Conservation (phyloP, 1,140 invertebrate species). For the Xylocopa sonorina region DNA sequence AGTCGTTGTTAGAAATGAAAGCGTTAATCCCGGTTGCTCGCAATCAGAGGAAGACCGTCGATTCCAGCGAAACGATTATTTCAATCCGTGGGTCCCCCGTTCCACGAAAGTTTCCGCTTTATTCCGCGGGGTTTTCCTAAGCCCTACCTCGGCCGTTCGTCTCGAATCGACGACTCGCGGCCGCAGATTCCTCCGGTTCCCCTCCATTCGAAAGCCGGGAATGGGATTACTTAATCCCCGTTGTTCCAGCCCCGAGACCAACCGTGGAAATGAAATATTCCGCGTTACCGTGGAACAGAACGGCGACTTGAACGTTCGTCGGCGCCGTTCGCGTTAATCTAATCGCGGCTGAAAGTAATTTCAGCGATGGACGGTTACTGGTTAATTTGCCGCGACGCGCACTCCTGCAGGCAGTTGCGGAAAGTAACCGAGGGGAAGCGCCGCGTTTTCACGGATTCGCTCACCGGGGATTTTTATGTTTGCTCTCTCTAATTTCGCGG, state of each 20-base stretch:
- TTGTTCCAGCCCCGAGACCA: conserved; percentile 73
- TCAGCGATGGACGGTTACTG: not conserved
- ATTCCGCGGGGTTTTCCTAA: conserved; percentile 28
- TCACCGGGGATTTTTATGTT: not conserved
- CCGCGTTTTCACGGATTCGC: not conserved
- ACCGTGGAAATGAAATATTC: conserved; percentile 74
- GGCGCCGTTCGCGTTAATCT: conserved; percentile 20
- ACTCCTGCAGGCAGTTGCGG: not conserved
- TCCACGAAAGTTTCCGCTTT: conserved; percentile 44
- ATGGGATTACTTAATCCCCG: conserved; percentile 74
- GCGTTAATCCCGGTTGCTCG: conserved; percentile 56
- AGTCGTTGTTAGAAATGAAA: too few species aligned
- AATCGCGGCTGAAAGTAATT: conserved; percentile 35
- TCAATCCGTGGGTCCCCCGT: conserved; percentile 22
- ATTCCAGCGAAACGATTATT: conserved; percentile 35
- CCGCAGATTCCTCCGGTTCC: conserved; percentile 17
- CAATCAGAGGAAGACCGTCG: conserved; percentile 31
- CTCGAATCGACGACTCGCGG: conserved; percentile 29
- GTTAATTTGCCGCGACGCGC: conserved; percentile 19
- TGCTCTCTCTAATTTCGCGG: too few species aligned
- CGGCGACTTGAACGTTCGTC: not conserved
- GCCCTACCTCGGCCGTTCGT: not conserved
- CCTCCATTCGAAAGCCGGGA: conserved; percentile 66
- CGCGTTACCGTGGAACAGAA: conserved; percentile 47
- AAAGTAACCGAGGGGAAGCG: not conserved